These are phyloP conservation scores for Haemorhous mexicanus DNA, from an alignment of 2,113 vertebrate genomes.

Conservation along the genomic window DNA sequence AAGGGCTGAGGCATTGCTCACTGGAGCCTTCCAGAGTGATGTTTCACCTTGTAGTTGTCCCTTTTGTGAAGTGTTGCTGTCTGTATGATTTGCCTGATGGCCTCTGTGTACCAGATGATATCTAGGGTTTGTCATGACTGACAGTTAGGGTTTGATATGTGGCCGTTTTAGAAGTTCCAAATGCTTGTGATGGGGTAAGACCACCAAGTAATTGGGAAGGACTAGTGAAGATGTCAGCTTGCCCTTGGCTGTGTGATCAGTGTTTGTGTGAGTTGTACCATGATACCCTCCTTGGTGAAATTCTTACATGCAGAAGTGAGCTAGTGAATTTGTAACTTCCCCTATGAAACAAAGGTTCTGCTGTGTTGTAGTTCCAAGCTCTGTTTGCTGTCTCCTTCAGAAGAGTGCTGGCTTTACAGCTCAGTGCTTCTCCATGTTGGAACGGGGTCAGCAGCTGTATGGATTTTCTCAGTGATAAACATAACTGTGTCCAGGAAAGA, in stretches of 20 bases:
- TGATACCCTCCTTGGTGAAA: neutral
- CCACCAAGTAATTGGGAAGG: neutral
- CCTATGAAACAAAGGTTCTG: neutral
- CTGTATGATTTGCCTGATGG: slow-evolving; percentile 17
- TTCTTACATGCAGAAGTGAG: neutral
- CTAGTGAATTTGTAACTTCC: neutral
- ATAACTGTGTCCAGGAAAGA: neutral
- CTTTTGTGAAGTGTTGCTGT: neutral
- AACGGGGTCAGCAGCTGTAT: neutral
- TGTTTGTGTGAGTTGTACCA: neutral
- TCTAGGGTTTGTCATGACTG: neutral
- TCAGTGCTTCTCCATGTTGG: neutral
- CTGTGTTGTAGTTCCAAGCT: neutral
- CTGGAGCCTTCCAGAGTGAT: neutral
- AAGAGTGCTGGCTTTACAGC: neutral
- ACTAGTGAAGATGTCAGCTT: neutral
- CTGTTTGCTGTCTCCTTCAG: neutral
- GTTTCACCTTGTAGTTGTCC: neutral
- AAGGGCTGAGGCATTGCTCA: slow-evolving; percentile 3
- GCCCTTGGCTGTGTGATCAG: neutral
- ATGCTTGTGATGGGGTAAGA: neutral
- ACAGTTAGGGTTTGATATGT: neutral
- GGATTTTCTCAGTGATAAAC: neutral
- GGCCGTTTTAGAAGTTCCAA: neutral
- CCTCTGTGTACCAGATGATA: neutral